These are phyloP conservation scores for Schlechtendalia chinensis DNA, from an alignment of 1,140 invertebrate species.

Conservation along the genomic window DNA sequence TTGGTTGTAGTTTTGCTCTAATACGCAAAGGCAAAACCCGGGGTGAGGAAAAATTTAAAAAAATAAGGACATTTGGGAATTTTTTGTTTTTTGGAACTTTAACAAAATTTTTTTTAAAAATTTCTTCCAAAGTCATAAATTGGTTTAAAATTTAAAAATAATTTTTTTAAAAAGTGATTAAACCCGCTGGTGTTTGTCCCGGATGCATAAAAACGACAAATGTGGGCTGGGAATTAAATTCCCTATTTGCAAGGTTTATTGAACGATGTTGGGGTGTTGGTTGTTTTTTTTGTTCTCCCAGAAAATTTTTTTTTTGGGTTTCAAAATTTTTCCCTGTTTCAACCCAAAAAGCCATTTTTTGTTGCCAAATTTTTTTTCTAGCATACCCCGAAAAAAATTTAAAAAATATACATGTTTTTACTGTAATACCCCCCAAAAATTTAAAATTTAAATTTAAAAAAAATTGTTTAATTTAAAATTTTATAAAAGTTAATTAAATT, in stretches of 20 bases:
- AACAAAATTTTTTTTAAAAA: slow-evolving; percentile 52
- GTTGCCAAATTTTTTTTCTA: slow-evolving; percentile 72
- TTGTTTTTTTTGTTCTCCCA: slow-evolving; percentile 56
- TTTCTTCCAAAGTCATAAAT: not conserved
- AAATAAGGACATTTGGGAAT: slow-evolving; percentile 54
- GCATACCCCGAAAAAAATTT: not conserved
- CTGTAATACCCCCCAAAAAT: too few species aligned
- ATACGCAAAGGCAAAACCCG: slow-evolving; percentile 68
- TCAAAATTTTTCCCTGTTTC: slow-evolving; percentile 60
- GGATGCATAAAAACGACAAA: slow-evolving; percentile 85
- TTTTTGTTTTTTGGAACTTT: slow-evolving; percentile 52
- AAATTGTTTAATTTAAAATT: too few species aligned
- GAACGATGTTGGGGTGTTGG: slow-evolving; percentile 57
- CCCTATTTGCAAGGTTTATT: slow-evolving; percentile 85
- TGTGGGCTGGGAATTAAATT: slow-evolving; percentile 74
- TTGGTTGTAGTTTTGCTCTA: slow-evolving; percentile 59
- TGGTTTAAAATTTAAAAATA: slow-evolving; percentile 33
- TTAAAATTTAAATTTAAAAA: too few species aligned
- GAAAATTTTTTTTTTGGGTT: too few species aligned
- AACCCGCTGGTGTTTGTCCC: slow-evolving; percentile 54
- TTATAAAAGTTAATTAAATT: too few species aligned
- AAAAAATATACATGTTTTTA: not conserved
- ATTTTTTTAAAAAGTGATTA: not conserved
- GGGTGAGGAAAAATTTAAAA: slow-evolving; percentile 64
- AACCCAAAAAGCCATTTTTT: slow-evolving; percentile 68